Evolutionary conservation across 1,140 invertebrate species (phyloP).

Genomic region (Caerostris darwini): DNA sequence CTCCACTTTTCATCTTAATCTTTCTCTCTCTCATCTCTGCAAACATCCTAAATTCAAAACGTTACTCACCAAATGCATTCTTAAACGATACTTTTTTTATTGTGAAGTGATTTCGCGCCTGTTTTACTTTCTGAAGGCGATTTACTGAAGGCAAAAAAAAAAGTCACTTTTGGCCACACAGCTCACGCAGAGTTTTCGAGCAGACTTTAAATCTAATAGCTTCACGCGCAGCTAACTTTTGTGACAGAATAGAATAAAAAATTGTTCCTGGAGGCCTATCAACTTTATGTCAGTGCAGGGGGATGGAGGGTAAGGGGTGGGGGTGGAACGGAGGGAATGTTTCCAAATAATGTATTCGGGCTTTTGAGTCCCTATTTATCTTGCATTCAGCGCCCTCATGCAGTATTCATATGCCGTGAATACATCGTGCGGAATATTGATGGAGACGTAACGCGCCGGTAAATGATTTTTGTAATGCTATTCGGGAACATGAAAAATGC

Average conservation of each 20-base stretch:
- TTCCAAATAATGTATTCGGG: conserved; percentile 14
- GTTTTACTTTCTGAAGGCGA: not conserved
- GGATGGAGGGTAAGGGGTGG: not conserved
- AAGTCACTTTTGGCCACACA: not conserved
- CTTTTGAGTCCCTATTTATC: conserved; percentile 3
- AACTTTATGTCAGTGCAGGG: not conserved
- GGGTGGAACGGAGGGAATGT: not conserved
- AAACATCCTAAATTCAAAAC: no score
- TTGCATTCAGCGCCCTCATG: not conserved
- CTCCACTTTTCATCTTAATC: no score
- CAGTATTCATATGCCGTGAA: not conserved
- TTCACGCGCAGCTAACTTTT: not conserved
- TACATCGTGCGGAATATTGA: not conserved
- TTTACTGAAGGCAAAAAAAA: not conserved
- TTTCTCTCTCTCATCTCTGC: no score
- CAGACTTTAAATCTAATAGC: not conserved
- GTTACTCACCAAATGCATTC: not conserved
- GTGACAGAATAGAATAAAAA: not conserved
- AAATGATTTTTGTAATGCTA: not conserved
- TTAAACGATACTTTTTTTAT: not conserved
- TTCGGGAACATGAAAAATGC: not conserved
- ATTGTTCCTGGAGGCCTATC: not conserved
- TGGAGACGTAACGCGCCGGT: not conserved
- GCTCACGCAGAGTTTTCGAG: not conserved
- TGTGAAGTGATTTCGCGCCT: not conserved